Evolutionary conservation across 2,888 invertebrate species (phyloP).

Genomic region (Volucella zonaria): DNA sequence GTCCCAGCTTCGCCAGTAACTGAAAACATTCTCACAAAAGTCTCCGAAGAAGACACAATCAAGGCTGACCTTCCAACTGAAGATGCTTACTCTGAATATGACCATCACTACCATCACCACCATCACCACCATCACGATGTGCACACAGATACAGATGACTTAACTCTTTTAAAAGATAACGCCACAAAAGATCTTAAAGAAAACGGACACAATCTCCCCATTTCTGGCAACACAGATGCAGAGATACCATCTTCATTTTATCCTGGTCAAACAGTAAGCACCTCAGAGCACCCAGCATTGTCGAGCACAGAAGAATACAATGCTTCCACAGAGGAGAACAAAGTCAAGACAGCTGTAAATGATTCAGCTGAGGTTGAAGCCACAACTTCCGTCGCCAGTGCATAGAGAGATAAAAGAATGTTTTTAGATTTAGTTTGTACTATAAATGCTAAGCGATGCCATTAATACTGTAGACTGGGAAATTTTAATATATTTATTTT

Average conservation of each 20-base stretch:
- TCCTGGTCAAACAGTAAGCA: background rate
- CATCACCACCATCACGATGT: no score
- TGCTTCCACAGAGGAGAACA: background rate
- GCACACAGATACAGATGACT: no score
- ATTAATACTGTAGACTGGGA: slow-evolving; percentile 13
- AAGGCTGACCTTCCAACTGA: background rate
- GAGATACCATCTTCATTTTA: no score
- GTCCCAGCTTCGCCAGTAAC: background rate
- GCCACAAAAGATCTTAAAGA: no score
- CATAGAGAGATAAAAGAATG: slow-evolving; percentile 11
- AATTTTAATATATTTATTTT: slow-evolving; percentile 41
- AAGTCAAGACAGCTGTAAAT: background rate
- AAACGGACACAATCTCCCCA: no score
- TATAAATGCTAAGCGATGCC: slow-evolving; percentile 2
- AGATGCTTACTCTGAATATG: background rate
- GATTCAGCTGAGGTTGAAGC: background rate
- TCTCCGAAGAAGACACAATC: background rate
- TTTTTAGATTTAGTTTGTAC: slow-evolving; percentile 17
- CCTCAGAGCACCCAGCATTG: background rate
- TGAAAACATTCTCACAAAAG: background rate
- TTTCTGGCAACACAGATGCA: no score
- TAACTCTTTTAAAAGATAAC: no score
- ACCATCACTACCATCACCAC: no score
- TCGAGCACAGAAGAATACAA: background rate
- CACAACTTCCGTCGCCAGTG: slow-evolving; percentile 15